Evolutionary conservation across 92 coral and sea anemone species (phyloP), one percentile per base, ranked within the genome.

Genomic region (Scolanthus callimorphus): DNA sequence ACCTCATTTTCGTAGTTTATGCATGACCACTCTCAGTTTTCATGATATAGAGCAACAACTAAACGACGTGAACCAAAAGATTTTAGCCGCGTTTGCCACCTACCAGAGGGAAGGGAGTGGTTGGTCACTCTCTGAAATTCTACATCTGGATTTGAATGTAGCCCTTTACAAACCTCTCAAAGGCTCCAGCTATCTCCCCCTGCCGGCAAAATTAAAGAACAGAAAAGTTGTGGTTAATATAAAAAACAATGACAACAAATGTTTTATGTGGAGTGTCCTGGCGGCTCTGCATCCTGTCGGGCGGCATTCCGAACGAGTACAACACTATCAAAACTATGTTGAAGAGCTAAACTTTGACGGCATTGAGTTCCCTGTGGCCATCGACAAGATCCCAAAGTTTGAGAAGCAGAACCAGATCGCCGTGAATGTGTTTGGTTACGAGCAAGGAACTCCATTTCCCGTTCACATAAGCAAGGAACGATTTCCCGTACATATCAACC

Each of bases 31-130:
- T 2, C 15, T 63, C 2, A 52, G 49, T 0, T 3, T 9, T 0
- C 3, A 17, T 20, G 69, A 63, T 12, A 4, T 63, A 0, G 60
- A 20, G 17, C 20, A 0, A 9, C 70, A 63, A 3, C 3, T 56
- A 0, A 25, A 26, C 0, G 59, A 56, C 0, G 70, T 43, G 3
- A 0, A 0, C 15, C 47, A 57, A 15, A 63, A 63, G 29, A 43
- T 62, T 0, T 0, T 13, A 1, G n/a, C 12, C 11, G 58, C 27
- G 1, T 48, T 71, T 17, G 50, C 50, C 19, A 27, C 59, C 28
- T 58, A 57, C 21, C 80, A 79, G 49, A 71, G 53, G 49, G 85
- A 71, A 51, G 85, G 85, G 3, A 70, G 73, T 31, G 85, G 79
- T 62, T 78, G 79, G 85, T 23, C 29, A 11, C 45, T 79, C n/a